Evolutionary conservation across 2,888 invertebrate species (phyloP), one percentile per base, ranked within the genome.

Genomic region (Sinhomidia bicolor): DNA sequence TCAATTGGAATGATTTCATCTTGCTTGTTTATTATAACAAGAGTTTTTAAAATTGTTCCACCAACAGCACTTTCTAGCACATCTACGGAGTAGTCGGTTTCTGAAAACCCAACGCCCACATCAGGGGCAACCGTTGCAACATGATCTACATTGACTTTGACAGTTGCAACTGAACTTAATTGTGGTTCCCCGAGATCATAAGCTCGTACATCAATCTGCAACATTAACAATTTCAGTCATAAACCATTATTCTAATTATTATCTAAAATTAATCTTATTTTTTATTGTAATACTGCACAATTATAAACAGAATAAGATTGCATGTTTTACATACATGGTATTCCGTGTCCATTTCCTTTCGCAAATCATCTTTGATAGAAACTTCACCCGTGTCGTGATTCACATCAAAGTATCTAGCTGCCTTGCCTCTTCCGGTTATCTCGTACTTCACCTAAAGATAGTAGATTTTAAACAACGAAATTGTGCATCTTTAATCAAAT

Each of bases 161-260:
- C 95, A 1, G 96, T 96, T 9, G 96, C 96, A 0, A 97, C 96
- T 0, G 97, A 97, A 0, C 96, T 96, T 92, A 98, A 94, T 92
- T 96, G 96, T 0, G 97, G 98, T 62, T 97, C 97, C 0, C 97
- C 98, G 93, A 97, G 95, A 93, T 98, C 98, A 93, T 96, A 97
- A 0, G 97, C 98, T 92, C 96, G 95, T 0, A 98, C 96, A 92
- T 97, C 97, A 90, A 98, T 95, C 96, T 96, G 93, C 5, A 93
- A 92, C 7, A 62, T 62, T 29, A 62, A 44, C 65, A 36, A 54
- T 32, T 17, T 62, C 41, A 17, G 36, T 44, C 32, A 29, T 17
- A 29, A 3, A 36, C 3, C 14, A 78, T 32, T 26, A 32, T 78
- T 36, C 36, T n/a, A n/a, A n/a, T n/a, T n/a, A n/a, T n/a, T n/a